These are phyloP conservation scores for sheep (Ovis aries) DNA, from an alignment of 2,113 vertebrate species.

Conservation along the genomic window DNA sequence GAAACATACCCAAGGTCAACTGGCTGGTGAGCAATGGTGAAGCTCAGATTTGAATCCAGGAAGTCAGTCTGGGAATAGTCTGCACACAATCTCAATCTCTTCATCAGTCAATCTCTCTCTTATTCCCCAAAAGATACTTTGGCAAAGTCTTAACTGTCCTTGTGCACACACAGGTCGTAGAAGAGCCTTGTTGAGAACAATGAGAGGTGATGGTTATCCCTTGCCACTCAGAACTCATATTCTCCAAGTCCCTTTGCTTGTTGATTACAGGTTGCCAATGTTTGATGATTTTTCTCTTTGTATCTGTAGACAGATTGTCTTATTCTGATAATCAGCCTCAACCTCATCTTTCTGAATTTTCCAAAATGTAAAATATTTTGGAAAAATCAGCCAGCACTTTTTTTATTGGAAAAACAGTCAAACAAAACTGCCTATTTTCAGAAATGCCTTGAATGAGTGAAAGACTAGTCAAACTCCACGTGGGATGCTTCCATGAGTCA, in stretches of 20 bases:
- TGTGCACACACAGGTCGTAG: not conserved
- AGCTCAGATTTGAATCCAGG: not conserved
- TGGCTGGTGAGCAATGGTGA: not conserved
- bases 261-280: not conserved
- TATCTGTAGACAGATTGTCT: not conserved
- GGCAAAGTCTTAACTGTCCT: not conserved
- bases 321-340: not conserved
- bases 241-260: not conserved
- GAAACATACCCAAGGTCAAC: not conserved
- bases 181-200: not conserved
- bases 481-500: not conserved
- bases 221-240: not conserved
- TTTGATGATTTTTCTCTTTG: not conserved
- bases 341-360: not conserved
- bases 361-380: conserved; percentile 6
- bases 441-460: conserved; percentile 22
- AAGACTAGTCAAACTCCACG: not conserved
- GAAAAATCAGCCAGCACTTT: not conserved
- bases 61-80: not conserved
- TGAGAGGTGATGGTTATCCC: not conserved
- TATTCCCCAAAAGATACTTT: not conserved
- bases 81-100: not conserved
- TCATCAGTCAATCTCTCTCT: not conserved
- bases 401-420: not conserved
- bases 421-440: conserved; percentile 40